These are phyloP conservation scores for Melangyna quadrimaculata DNA, from an alignment of 2,888 invertebrate species.

Conservation along the genomic window DNA sequence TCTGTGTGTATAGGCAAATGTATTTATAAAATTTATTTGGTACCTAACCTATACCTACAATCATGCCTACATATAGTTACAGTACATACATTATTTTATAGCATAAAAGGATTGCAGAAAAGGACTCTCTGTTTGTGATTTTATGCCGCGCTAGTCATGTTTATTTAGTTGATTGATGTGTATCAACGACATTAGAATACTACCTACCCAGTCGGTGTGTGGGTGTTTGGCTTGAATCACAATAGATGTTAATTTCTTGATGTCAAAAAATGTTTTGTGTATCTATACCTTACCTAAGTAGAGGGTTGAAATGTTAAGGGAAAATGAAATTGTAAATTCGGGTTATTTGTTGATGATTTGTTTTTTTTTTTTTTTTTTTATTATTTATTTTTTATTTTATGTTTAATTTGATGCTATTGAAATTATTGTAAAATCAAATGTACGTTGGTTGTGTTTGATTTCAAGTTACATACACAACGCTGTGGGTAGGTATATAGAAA, in stretches of 20 bases:
- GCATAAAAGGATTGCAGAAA: conserved; percentile 62
- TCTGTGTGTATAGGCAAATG: background rate
- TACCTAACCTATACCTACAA: background rate
- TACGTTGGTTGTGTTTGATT: conserved; percentile 23
- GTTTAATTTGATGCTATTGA: conserved; percentile 19
- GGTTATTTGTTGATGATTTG: conserved; percentile 37
- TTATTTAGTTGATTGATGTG: conserved; percentile 71
- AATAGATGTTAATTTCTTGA: conserved; percentile 66
- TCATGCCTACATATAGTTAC: conserved; percentile 13
- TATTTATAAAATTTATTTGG: background rate
- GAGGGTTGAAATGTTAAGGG: background rate
- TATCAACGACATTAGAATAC: conserved; percentile 68
- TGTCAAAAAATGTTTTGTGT: conserved; percentile 1
- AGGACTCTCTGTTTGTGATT: conserved; percentile 41
- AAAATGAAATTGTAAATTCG: conserved; percentile 35
- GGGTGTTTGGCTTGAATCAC: conserved; percentile 54
- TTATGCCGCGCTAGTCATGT: conserved; percentile 54
- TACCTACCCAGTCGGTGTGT: background rate
- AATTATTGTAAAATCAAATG: conserved; percentile 33
- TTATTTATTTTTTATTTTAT: conserved; percentile 18
- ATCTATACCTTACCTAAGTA: no score
- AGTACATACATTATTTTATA: no score
- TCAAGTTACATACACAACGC: background rate
- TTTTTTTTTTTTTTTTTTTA: conserved; percentile 31
- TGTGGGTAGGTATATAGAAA: no score